phyloP scores from a whole-genome alignment of 2,113 vertebrate species.

The Phoxinus phoxinus region DNA sequence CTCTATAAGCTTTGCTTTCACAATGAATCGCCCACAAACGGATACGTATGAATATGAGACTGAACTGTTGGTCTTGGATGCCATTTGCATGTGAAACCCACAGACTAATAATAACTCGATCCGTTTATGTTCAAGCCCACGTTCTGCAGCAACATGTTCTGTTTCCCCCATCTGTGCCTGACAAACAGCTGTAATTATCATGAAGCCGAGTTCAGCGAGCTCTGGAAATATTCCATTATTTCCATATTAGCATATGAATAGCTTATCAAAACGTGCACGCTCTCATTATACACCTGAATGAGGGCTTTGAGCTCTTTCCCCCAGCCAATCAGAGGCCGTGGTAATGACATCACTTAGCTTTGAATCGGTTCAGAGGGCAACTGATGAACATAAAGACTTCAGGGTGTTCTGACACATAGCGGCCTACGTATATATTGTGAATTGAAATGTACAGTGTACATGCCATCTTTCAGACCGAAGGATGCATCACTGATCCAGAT shows the following conservation, averaged over 20 bases:
- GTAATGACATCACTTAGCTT: slow-evolving; percentile 72
- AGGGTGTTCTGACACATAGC: not conserved
- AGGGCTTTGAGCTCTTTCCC: slow-evolving; percentile 41
- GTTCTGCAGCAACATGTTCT: slow-evolving; percentile 51
- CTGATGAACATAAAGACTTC: slow-evolving; percentile 55
- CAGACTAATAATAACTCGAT: slow-evolving; percentile 18
- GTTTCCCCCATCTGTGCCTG: slow-evolving; percentile 60
- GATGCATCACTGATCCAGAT: not conserved
- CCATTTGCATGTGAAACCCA: slow-evolving; percentile 16
- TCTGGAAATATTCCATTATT: slow-evolving; percentile 64
- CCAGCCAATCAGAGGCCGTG: slow-evolving; percentile 63
- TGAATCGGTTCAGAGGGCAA: slow-evolving; percentile 74
- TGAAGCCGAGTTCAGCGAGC: slow-evolving; percentile 61
- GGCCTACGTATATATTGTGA: not conserved
- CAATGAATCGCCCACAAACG: not conserved
- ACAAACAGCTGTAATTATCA: slow-evolving; percentile 70
- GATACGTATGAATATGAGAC: too few relatives aligned
- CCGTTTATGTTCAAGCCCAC: slow-evolving; percentile 47
- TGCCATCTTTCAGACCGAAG: not conserved
- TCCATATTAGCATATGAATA: slow-evolving; percentile 69
- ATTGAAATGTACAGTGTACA: not conserved
- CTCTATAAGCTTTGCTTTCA: not conserved
- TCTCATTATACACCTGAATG: slow-evolving; percentile 23
- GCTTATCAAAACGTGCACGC: slow-evolving; percentile 41
- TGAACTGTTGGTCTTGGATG: not conserved